phyloP scores from a whole-genome alignment of 2,113 vertebrate genomes.

The Mohoua ochrocephala region DNA sequence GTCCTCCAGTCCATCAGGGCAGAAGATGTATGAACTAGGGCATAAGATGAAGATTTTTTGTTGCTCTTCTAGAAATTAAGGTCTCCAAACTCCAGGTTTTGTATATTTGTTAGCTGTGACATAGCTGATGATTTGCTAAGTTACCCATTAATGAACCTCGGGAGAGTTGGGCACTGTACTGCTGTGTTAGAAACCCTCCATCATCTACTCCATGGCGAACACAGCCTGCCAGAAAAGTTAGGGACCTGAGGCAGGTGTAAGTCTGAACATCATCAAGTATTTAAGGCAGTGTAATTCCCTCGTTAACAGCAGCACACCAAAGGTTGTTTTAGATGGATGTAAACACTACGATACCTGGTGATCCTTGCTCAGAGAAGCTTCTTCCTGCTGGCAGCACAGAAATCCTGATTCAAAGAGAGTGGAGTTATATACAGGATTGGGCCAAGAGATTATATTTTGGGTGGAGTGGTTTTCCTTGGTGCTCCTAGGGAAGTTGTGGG shows the following conservation, averaged over 20 bases:
- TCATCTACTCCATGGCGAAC: background rate
- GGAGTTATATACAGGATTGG: accelerated
- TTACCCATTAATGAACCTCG: background rate
- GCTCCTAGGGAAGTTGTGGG: background rate
- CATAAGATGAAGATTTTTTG: background rate
- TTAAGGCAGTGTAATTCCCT: background rate
- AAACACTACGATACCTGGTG: background rate
- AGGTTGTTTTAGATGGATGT: background rate
- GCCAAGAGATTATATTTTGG: background rate
- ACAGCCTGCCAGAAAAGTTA: background rate
- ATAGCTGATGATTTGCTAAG: background rate
- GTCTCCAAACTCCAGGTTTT: background rate
- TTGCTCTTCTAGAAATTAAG: background rate
- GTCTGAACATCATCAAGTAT: background rate
- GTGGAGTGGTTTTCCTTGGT: background rate
- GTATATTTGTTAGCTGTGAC: background rate
- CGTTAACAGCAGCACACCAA: background rate
- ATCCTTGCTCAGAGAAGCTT: background rate
- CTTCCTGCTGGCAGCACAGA: background rate
- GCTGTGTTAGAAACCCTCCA: background rate
- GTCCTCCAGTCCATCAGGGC: background rate
- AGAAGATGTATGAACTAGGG: background rate
- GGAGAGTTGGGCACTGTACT: background rate
- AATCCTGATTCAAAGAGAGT: background rate
- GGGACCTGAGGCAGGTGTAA: background rate